Percentiles rank a stretch among this genome's conserved stretches.
Evolutionary conservation across 2,888 invertebrate genomes (phyloP).

Genomic region (Melanostoma mellinum): DNA sequence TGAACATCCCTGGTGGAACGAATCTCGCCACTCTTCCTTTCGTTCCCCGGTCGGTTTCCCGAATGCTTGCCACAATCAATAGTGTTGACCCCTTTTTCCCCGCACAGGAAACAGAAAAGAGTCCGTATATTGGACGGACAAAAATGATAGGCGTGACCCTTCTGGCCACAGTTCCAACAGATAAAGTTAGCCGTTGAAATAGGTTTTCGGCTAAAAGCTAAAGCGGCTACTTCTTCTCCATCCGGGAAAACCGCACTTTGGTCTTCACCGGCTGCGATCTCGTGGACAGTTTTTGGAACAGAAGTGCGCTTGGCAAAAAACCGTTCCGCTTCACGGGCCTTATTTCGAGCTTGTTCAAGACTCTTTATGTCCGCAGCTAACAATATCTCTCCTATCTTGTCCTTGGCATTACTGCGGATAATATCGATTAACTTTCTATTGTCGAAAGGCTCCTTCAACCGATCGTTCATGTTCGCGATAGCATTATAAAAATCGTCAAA

Average conservation of each 20-base stretch:
- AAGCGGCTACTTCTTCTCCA: background rate
- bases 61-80: background rate
- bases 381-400: background rate
- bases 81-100: too few relatives aligned
- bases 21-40: background rate
- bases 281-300: background rate
- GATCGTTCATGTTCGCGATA: background rate
- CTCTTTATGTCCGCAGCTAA: background rate
- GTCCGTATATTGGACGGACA: background rate
- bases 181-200: background rate
- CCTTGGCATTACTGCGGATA: background rate
- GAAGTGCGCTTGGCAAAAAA: background rate
- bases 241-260: background rate
- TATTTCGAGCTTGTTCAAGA: background rate
- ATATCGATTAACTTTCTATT: background rate
- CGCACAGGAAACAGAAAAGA: background rate
- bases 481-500: background rate
- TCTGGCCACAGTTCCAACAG: background rate
- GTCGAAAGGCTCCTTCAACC: background rate
- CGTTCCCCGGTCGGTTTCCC: constrained; percentile 5
- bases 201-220: background rate
- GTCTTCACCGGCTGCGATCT: background rate
- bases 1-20: background rate
- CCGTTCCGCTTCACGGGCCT: background rate
- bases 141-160: constrained; percentile 5